Evolutionary conservation across 2,797 vertebrate genomes (phyloP), one percentile per base, ranked within the genome.

Genomic region (Rachycentron canadum): DNA sequence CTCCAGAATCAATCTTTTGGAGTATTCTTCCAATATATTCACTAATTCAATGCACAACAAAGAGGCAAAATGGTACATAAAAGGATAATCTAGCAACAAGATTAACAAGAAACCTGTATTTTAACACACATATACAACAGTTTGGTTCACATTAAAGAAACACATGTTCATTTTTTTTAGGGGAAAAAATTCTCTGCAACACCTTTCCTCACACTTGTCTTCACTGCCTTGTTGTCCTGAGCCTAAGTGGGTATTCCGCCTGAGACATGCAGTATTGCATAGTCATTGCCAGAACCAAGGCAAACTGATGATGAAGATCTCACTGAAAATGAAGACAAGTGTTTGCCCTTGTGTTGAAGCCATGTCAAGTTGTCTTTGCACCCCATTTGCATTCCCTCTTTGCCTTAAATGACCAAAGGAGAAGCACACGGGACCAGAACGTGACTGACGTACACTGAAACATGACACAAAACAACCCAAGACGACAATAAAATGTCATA

Each of bases 401-500:
- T 90, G 91, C 91, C 91, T 92, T 92, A 93, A 91, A 84, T 38
- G 14, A 89, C 76, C 86, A 86, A 88, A 88, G 86, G 85, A 92
- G 86, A 89, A 89, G 78, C 79, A 79, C 28, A 26, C 14, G 59
- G 84, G 82, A 81, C 36, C 45, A 13, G 69, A 38, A 8, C 32
- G 0, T 12, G 30, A 25, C 53, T 11, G 40, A 32, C 19, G 32
- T 36, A 40, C 6, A n/a, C 64, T 17, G 30, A 62, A 50, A 47
- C 47, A 63, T 1, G 38, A 77, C 36, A 66, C 25, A 26, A 57
- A 41, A 49, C 57, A 64, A 71, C 63, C 65, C 23, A 62, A 50
- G 50, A 21, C 13, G 10, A 75, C 70, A 50, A 28, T 32, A 66
- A 11, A 73, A 61, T 36, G 43, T 73, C 65, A 68, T 1, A 73